Base-by-base conservation (phyloP, 2,113 vertebrate species). In the Ahaetulla prasina region DNA sequence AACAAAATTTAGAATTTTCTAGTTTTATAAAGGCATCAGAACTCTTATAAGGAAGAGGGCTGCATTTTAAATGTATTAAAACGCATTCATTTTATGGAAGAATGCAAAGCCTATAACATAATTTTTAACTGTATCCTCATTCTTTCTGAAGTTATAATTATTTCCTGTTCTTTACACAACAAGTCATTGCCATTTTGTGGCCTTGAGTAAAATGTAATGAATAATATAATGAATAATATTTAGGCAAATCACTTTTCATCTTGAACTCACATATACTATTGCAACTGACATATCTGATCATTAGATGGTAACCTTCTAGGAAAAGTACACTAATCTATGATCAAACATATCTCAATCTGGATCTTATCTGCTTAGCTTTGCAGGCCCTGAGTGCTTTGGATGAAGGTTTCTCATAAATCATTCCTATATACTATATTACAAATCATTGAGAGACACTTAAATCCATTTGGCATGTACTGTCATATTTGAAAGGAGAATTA, bases 111-210 rank as follows among this genome's bases (percentile, higher is more conserved):
- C 95, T 94, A 95, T 94, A 85, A 88, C 85, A 90, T 91, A 52
- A 94, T 94, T 95, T 39, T 93, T 95, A 93, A 91, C 43, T 94
- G 87, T 96, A 90, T 95, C 95, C 95, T 88, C 60, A 93, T 94
- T 97, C 97, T 97, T 98, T 98, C 97, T 97, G 97, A 97, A 97
- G 97, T 92, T 97, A 97, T 96, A 94, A 88, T 43, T 91, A 52
- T 85, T 93, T 92, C 74, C 47, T 90, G 43, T 93, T 93, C 88
- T 95, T 90, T 92, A 89, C 22, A 93, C 89, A 35, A 89, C 85
- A 88, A 94, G 92, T 93, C 91, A 89, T 52, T 80, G 49, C 47
- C 90, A 60, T 89, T 60, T 90, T 90, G 10, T 91, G 86, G 35
- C 39, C 49, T 43, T 54, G 52, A 84, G 22, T 92, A 89, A 95